These are phyloP conservation scores for Cephus pygmeus DNA, from an alignment of 2,888 invertebrate genomes.

Conservation along the genomic window DNA sequence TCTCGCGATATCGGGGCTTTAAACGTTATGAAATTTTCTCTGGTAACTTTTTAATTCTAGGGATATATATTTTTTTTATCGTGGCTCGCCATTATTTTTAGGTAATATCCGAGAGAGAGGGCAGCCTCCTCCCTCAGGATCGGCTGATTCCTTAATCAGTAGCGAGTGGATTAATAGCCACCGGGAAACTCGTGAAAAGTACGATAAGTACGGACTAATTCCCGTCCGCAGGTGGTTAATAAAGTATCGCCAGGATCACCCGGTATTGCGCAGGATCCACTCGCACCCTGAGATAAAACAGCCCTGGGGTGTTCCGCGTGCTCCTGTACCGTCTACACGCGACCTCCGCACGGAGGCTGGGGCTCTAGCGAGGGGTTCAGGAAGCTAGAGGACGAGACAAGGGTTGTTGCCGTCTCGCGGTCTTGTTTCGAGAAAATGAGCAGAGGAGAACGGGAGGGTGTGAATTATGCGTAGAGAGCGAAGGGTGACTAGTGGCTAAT, in stretches of 20 bases:
- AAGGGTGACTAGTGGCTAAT: conserved; percentile 11
- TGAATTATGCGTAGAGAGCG: conserved; percentile 3
- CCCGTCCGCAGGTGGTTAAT: background rate
- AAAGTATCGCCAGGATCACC: background rate
- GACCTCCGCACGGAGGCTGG: background rate
- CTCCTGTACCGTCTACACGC: background rate
- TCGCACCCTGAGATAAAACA: background rate
- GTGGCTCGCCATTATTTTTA: background rate
- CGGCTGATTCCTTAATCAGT: background rate
- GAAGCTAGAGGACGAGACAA: background rate
- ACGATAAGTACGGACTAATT: background rate
- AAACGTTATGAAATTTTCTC: background rate
- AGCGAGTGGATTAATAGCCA: background rate
- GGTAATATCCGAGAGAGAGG: background rate
- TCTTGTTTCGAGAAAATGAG: background rate
- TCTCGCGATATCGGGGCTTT: background rate
- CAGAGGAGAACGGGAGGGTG: conserved; percentile 17
- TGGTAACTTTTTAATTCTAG: background rate
- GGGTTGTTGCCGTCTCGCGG: background rate
- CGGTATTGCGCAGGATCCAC: background rate
- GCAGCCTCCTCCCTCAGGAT: background rate
- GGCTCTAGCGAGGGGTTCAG: background rate
- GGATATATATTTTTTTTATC: background rate
- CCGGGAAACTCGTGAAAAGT: background rate
- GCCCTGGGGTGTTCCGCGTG: background rate